Evolutionary conservation across 2,888 invertebrate species (phyloP), one percentile per base, ranked within the genome.

Genomic region (Folsomia candida): DNA sequence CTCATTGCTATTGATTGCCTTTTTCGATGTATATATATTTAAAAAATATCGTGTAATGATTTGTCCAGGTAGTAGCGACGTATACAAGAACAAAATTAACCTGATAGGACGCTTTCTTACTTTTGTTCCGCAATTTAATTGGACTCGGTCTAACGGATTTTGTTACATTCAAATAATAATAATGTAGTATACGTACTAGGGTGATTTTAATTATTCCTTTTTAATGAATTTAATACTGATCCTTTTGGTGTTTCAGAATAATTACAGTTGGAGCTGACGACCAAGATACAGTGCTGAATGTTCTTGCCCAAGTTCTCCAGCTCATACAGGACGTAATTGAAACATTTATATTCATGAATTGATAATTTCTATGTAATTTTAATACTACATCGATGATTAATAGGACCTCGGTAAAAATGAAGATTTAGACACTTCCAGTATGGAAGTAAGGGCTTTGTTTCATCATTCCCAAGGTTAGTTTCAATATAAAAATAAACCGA

Each of bases 381-480:
- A n/a, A n/a, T n/a, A 27, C 37, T 28, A 22, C 14, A 47, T 47
- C 9, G 18, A 47, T 47, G 18, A 47, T 47, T 47, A 47, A 11
- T 47, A 73, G 73, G 73, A 73, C 68, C 73, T 66, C 61, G n/a
- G 54, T 54, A 72, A 72, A 28, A 73, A 73, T 22, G 67, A 67
- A 51, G 62, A 51, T 20, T 24, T 3, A 14, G 62, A 59, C 3
- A 37, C 60, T 77, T 91, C 91, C 75, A 92, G 93, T 80, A 87
- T 91, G 81, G 96, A 97, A 84, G 86, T 98, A 69, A 91, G 97
- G 80, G 89, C 98, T 87, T 87, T 99, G 82, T 94, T 99, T 76
- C 98, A 99, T 83, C 97, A 97, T 85, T 96, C 96, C 83, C 92
- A 97, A 82, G n/a, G 37, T 37, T 37, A 14, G 37, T 37, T 37